Evolutionary conservation across 2,113 vertebrate species (phyloP), one percentile per base, ranked within the genome.

Genomic region (Natator depressus): DNA sequence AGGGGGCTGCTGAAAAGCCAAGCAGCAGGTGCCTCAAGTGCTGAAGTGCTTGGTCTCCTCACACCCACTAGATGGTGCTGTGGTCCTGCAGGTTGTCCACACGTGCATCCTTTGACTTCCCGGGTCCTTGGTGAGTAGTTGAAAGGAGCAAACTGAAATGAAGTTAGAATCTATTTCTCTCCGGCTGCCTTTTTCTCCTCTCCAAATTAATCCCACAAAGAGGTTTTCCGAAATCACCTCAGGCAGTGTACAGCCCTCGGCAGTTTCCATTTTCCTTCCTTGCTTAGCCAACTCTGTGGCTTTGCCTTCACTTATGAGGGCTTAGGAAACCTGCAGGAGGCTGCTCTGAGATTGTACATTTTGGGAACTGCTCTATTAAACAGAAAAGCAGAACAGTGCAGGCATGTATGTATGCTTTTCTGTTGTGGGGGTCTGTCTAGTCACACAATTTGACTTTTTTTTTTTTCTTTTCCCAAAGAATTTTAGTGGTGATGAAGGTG

Each of bases 51-150:
- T 24, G 27, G 5, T 88, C 85, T 51, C 38, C 8, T 91, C 94
- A 2, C 0, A 0, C 49, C 97, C 98, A 98, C 97, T 75, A 98
- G 98, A 82, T 98, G 98, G 98, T 95, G 97, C 97, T 98, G 95
- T 98, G 95, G 94, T 91, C 55, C 85, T 65, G 10, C 54, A 87
- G 94, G 92, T 97, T 50, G 8, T 17, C 11, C 6, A n/a, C 4
- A 2, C 14, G 54, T 35, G 24, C 35, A 24, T 38, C 46, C 1
- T 46, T 50, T 46, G 31, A 25, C 19, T 87, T 87, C 55, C 46
- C 80, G 35, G 54, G 29, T 24, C 13, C 24, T 91, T 85, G 17
- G 79, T 90, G 82, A 6, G 19, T 80, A 49, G 91, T 94, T 69
- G 85, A 80, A 94, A 17, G 72, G 72, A 2, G 4, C 82, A 95